These are phyloP conservation scores for Poecilia picta DNA, from an alignment of 2,797 vertebrate species.

Conservation along the genomic window DNA sequence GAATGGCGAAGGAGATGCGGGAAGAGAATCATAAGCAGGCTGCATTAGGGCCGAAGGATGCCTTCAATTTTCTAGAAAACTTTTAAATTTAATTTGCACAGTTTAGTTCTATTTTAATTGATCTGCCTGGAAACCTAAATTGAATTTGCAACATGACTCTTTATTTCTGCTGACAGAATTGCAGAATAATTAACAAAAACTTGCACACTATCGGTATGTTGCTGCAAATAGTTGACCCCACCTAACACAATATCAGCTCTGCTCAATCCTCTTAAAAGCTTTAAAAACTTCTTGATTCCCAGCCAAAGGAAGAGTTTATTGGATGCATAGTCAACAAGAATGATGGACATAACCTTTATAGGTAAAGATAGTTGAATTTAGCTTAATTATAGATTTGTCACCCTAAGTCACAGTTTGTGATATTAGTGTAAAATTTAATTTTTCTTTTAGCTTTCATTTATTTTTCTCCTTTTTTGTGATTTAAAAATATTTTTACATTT, in stretches of 20 bases:
- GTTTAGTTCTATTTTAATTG: constrained; percentile 17
- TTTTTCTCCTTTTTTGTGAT: not conserved
- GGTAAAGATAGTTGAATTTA: constrained; percentile 5
- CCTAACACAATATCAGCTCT: constrained; percentile 37
- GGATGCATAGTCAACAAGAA: not conserved
- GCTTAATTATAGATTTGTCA: constrained; percentile 14
- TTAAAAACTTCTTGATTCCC: constrained; percentile 48
- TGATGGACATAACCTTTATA: not conserved
- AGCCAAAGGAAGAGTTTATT: constrained; percentile 2
- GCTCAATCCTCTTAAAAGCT: constrained; percentile 67
- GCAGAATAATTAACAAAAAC: not conserved
- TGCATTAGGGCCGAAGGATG: not conserved
- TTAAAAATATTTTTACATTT: not conserved
- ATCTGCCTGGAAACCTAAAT: not conserved
- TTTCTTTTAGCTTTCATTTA: not conserved
- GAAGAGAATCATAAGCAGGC: constrained; percentile 12
- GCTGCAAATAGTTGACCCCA: constrained; percentile 43
- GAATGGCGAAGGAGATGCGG: not conserved
- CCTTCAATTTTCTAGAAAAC: not conserved
- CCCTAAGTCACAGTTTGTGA: not conserved
- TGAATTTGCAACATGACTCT: not conserved
- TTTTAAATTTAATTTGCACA: not conserved
- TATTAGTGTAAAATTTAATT: not conserved
- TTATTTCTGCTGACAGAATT: not conserved
- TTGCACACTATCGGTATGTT: constrained; percentile 27